A percentile compares a stretch with the other conserved stretches of the same genome.
Conservation (phyloP, 2,888 invertebrate genomes). For the Epinotia brunnichana region DNA sequence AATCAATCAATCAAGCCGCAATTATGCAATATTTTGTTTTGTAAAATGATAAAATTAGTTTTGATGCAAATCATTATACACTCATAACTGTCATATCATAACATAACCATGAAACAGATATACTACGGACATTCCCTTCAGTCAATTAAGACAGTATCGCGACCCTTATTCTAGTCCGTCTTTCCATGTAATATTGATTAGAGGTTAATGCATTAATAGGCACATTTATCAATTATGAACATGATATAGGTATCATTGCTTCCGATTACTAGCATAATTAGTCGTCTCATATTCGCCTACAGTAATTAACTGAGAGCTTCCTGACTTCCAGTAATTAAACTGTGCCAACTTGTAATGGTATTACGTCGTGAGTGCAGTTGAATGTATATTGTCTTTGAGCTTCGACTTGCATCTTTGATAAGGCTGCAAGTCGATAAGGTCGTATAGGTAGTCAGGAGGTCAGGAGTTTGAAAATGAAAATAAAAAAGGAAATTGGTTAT, state of each 20-base stretch:
- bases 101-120: background rate
- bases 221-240: background rate
- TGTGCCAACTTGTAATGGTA: background rate
- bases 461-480: too few species aligned
- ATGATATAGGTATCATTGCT: background rate
- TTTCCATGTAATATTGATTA: background rate
- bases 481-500: too few species aligned
- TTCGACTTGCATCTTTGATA: background rate
- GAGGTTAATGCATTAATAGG: background rate
- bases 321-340: background rate
- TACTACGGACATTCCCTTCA: background rate
- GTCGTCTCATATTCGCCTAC: background rate
- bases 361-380: background rate
- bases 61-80: too few species aligned
- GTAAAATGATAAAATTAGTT: too few species aligned
- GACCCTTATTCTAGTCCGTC: background rate
- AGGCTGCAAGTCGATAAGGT: background rate
- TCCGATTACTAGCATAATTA: background rate
- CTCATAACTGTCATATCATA: too few species aligned
- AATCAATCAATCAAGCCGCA: too few species aligned
- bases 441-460: background rate
- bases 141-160: too few species aligned
- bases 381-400: background rate
- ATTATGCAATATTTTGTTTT: too few species aligned
- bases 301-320: constrained; percentile 1